phyloP scores from a whole-genome alignment of 2,113 vertebrate genomes.

The Apodemus speciosus region DNA sequence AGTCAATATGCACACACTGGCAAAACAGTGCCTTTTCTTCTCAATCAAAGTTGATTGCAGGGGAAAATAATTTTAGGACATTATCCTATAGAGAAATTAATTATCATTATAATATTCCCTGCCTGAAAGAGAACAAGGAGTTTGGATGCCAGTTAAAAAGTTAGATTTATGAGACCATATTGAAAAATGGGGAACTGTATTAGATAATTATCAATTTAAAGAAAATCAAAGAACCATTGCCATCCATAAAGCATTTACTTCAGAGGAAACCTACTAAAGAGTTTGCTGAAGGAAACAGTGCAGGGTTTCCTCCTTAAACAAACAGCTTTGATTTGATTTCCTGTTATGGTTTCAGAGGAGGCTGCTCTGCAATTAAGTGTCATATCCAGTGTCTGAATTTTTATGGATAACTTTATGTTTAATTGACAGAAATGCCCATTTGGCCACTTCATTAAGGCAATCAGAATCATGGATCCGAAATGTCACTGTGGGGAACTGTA shows the following conservation, averaged over 20 bases:
- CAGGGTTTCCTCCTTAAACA: not conserved
- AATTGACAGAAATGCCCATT: conserved; percentile 53
- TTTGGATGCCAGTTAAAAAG: conserved; percentile 28
- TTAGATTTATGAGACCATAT: conserved; percentile 47
- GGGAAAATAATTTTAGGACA: conserved; percentile 57
- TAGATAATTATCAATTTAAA: conserved; percentile 64
- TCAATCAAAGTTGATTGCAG: conserved; percentile 76
- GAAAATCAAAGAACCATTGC: conserved; percentile 25
- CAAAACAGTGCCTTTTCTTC: conserved; percentile 72
- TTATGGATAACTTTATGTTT: conserved; percentile 58
- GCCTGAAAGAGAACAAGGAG: conserved; percentile 22
- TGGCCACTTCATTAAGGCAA: conserved; percentile 47
- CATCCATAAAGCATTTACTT: conserved; percentile 25
- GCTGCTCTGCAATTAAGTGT: conserved; percentile 23
- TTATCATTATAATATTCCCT: conserved; percentile 66
- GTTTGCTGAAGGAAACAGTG: not conserved
- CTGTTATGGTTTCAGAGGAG: not conserved
- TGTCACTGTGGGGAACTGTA: not conserved
- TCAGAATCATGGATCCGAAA: conserved; percentile 17
- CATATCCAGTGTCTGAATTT: conserved; percentile 40
- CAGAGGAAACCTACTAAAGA: not conserved
- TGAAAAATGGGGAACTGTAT: conserved; percentile 46
- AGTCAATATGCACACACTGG: conserved; percentile 74
- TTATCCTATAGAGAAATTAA: conserved; percentile 44
- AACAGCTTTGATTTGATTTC: conserved; percentile 1